These are phyloP conservation scores for Microcebus jonahi DNA, from an alignment of 2,113 vertebrate species.

Conservation along the genomic window DNA sequence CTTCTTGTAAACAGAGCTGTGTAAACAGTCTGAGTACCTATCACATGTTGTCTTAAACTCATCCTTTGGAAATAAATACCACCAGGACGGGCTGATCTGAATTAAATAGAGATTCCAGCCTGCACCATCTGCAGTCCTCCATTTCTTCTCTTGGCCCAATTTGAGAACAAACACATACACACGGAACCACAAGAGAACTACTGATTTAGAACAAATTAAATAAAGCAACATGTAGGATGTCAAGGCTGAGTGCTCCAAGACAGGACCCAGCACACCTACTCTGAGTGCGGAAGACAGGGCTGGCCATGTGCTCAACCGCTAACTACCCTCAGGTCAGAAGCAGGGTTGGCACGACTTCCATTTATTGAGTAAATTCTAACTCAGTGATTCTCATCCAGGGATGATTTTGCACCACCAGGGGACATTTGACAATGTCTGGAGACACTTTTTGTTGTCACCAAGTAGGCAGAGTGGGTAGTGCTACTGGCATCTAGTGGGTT, in stretches of 20 bases:
- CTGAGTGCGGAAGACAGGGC: not conserved
- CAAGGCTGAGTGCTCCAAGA: slow-evolving; percentile 76
- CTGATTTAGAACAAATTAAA: slow-evolving; percentile 84
- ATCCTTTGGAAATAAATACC: slow-evolving; percentile 31
- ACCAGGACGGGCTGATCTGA: not conserved
- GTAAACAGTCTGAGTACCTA: slow-evolving; percentile 5
- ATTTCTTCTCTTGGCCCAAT: slow-evolving; percentile 75
- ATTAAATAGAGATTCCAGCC: slow-evolving; percentile 43
- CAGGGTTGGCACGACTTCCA: not conserved
- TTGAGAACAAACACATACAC: slow-evolving; percentile 75
- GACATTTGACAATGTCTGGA: not conserved
- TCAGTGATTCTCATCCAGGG: not conserved
- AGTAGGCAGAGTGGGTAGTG: not conserved
- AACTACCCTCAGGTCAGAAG: not conserved
- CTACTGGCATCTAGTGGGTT: not conserved
- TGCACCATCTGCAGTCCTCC: slow-evolving; percentile 42
- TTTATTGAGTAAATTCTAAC: not conserved
- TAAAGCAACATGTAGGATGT: slow-evolving; percentile 84
- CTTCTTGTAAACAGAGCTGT: not conserved
- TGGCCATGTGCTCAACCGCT: not conserved
- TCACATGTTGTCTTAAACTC: slow-evolving; percentile 21
- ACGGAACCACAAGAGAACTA: slow-evolving; percentile 66
- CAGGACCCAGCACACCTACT: slow-evolving; percentile 78
- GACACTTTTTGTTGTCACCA: not conserved
- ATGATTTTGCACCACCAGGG: not conserved